phyloP scores from a whole-genome alignment of 1,140 invertebrate genomes.

The Drosophila mauritiana region DNA sequence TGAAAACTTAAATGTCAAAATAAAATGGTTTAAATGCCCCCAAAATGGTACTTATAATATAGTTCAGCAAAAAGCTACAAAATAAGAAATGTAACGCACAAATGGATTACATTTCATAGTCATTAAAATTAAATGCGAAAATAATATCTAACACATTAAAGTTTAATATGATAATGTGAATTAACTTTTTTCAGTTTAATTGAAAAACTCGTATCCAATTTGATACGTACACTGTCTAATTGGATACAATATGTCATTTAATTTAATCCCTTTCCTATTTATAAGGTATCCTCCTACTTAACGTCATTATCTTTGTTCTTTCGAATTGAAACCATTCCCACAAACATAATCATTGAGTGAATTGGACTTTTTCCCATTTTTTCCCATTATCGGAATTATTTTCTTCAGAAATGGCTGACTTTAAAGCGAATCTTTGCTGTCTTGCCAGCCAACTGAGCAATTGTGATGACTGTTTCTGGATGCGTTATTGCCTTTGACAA shows the following conservation, averaged over 20 bases:
- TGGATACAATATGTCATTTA: neutral
- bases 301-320: neutral
- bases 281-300: neutral
- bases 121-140: too few relatives aligned
- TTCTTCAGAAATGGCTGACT: neutral
- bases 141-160: too few relatives aligned
- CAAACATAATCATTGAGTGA: neutral
- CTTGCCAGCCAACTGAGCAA: slow-evolving; percentile 13
- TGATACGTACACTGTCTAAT: neutral
- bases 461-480: slow-evolving; percentile 43
- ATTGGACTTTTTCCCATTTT: neutral
- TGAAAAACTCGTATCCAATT: too few relatives aligned
- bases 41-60: too few relatives aligned
- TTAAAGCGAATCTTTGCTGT: slow-evolving; percentile 25
- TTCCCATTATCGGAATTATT: neutral
- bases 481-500: slow-evolving; percentile 74
- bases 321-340: neutral
- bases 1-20: neutral
- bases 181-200: too few relatives aligned
- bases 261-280: neutral
- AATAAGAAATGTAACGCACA: too few relatives aligned
- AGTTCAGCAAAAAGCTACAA: too few relatives aligned
- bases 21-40: neutral
- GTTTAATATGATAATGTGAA: too few relatives aligned
- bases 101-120: too few relatives aligned